A percentile compares a stretch with the other conserved stretches of the same genome.
These are phyloP conservation scores for Pollachius pollachius DNA, from an alignment of 2,113 vertebrate genomes.

Conservation along the genomic window DNA sequence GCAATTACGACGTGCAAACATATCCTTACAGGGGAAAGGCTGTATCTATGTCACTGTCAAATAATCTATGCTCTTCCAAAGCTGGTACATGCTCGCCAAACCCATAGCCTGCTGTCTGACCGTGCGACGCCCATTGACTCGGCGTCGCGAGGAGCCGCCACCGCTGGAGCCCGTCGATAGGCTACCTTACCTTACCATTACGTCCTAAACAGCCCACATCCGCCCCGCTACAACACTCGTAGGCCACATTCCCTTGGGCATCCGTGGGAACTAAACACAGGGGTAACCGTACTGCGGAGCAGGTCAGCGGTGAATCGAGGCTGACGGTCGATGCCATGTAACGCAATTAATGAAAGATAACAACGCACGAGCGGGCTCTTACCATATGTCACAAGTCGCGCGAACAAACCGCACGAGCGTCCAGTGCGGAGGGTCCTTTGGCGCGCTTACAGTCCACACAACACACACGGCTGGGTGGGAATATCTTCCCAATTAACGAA, in stretches of 20 bases:
- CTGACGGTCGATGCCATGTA: slow-evolving; percentile 5
- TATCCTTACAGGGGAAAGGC: too few species aligned
- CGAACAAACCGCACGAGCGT: slow-evolving; percentile 29
- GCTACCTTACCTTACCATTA: not conserved
- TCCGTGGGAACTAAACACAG: slow-evolving; percentile 53
- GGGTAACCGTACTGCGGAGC: slow-evolving; percentile 10
- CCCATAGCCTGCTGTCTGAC: too few species aligned
- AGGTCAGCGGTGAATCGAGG: slow-evolving; percentile 22
- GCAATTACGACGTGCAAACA: too few species aligned
- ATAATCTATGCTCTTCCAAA: too few species aligned
- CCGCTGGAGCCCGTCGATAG: not conserved
- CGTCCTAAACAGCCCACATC: slow-evolving; percentile 37
- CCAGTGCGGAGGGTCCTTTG: slow-evolving; percentile 50
- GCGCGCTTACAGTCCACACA: slow-evolving; percentile 30
- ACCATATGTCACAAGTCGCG: slow-evolving; percentile 58
- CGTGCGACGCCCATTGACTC: slow-evolving; percentile 31
- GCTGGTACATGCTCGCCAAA: too few species aligned
- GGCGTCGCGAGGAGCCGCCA: not conserved
- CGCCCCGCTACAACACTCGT: slow-evolving; percentile 33
- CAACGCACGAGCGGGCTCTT: slow-evolving; percentile 37
- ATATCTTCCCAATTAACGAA: slow-evolving; percentile 24
- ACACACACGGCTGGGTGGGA: slow-evolving; percentile 6
- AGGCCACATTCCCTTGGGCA: slow-evolving; percentile 70
- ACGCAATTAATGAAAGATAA: not conserved
- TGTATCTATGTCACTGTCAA: too few species aligned